Conservation (phyloP, 2,888 invertebrate species). For the Micoletzkya japonica region DNA sequence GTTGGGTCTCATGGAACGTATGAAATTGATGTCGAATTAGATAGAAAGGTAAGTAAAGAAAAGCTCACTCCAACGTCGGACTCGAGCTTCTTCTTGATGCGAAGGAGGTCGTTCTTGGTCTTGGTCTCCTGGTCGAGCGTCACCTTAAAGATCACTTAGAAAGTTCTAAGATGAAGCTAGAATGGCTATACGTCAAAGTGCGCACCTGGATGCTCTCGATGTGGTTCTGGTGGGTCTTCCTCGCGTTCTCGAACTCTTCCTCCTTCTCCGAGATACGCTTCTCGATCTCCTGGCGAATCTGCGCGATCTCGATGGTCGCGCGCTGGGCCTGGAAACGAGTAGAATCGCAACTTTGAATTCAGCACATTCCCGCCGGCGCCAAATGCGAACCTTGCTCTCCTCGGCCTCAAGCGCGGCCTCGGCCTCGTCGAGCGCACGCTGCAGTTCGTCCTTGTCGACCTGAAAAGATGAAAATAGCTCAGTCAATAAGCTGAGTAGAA, state of each 20-base stretch:
- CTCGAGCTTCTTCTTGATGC: slow-evolving; percentile 84
- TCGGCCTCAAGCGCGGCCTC: slow-evolving; percentile 98
- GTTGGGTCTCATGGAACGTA: too few species aligned
- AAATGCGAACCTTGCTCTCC: slow-evolving; percentile 78
- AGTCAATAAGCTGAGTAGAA: too few species aligned
- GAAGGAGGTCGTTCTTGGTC: slow-evolving; percentile 79
- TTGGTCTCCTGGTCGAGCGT: slow-evolving; percentile 86
- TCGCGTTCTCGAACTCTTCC: slow-evolving; percentile 98
- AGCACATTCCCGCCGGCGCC: background rate
- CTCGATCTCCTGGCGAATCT: slow-evolving; percentile 98
- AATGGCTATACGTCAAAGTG: too few species aligned
- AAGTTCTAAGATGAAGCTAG: too few species aligned
- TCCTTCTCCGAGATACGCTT: slow-evolving; percentile 99
- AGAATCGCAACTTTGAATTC: too few species aligned
- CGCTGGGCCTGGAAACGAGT: slow-evolving; percentile 33
- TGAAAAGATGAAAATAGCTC: background rate
- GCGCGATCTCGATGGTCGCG: slow-evolving; percentile 93
- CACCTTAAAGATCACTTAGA: too few species aligned
- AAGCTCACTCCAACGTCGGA: slow-evolving; percentile 85
- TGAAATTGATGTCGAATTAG: too few species aligned
- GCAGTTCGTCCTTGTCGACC: slow-evolving; percentile 98
- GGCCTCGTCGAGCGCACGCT: slow-evolving; percentile 77
- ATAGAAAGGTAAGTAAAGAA: background rate
- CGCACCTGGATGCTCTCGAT: slow-evolving; percentile 88
- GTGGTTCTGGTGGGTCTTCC: slow-evolving; percentile 84